Conservation (phyloP, 2,113 vertebrate species). For the Theropithecus gelada region DNA sequence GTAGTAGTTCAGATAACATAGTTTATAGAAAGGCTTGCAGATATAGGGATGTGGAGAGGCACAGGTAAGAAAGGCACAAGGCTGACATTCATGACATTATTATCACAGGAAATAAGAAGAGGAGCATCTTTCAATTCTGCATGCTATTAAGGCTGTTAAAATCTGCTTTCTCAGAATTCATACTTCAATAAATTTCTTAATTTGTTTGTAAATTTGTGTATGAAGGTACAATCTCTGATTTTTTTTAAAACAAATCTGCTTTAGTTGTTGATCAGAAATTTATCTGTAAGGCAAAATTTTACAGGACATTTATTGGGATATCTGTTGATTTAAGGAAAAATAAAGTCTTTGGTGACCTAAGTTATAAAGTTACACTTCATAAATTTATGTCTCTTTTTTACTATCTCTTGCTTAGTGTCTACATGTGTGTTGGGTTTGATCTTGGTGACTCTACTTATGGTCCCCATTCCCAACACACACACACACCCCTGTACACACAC, state of each 20-base stretch:
- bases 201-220: not conserved
- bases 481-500: not conserved
- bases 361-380: not conserved
- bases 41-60: not conserved
- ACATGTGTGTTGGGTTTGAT: not conserved
- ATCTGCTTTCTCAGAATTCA: not conserved
- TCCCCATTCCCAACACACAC: not conserved
- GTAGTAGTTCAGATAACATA: not conserved
- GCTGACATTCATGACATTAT: not conserved
- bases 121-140: not conserved
- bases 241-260: not conserved
- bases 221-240: not conserved
- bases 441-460: not conserved
- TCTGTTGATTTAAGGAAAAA: slow-evolving; percentile 11
- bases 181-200: not conserved
- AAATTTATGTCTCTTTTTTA: not conserved
- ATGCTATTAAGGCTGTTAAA: not conserved
- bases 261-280: not conserved
- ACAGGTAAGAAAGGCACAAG: not conserved
- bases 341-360: not conserved
- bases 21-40: not conserved
- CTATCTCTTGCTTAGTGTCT: not conserved
- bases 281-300: not conserved
- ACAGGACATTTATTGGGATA: not conserved
- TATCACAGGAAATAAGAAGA: not conserved